Evolutionary conservation across 1,140 invertebrate species (phyloP).

Genomic region (Rhopalosiphum maidis): DNA sequence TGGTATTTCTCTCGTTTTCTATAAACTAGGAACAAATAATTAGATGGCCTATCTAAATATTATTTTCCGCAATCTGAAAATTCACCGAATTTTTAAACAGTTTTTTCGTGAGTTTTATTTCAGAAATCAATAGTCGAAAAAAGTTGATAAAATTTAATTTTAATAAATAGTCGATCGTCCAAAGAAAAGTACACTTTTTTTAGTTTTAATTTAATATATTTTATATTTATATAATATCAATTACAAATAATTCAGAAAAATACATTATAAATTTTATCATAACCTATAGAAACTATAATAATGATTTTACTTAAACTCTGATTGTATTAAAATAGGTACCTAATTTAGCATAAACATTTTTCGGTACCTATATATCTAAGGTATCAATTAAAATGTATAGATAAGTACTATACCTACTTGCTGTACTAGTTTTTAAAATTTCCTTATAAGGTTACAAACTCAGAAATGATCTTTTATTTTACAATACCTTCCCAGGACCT

Average conservation of each 20-base stretch:
- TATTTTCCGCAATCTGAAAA: not conserved
- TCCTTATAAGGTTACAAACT: no score
- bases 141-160: not conserved
- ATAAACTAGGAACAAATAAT: no score
- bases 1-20: no score
- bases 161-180: slow-evolving; percentile 1
- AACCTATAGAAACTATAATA: not conserved
- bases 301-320: not conserved
- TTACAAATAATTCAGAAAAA: not conserved
- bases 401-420: no score
- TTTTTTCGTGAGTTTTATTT: not conserved
- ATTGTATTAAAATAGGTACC: not conserved
- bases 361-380: no score
- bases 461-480: no score
- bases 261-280: not conserved
- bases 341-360: no score
- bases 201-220: not conserved
- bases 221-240: not conserved
- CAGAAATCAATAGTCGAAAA: no score
- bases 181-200: not conserved
- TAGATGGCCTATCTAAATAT: no score
- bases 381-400: no score
- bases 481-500: no score
- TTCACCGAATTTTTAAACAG: not conserved
- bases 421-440: no score